Percentiles rank a stretch among this genome's conserved stretches.
Conservation (phyloP, 2,888 invertebrate genomes). For the Pachycephus smyrnensis region DNA sequence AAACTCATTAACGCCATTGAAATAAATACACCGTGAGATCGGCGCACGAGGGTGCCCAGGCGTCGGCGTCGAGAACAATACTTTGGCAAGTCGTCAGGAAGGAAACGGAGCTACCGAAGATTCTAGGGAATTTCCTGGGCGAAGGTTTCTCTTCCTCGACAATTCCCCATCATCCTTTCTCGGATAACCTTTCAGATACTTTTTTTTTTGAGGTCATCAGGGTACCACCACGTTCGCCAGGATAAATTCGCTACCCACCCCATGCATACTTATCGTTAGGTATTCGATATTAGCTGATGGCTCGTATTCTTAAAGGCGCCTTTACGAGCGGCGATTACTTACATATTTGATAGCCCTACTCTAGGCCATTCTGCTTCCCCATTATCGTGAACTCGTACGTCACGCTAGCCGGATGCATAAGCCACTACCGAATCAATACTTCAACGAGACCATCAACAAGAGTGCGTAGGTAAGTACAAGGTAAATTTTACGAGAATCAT, state of each 20-base stretch:
- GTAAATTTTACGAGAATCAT: not conserved
- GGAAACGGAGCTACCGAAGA: not conserved
- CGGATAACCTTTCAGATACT: not conserved
- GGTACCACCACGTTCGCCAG: not conserved
- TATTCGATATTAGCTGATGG: conserved; percentile 25
- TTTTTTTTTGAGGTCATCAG: not conserved
- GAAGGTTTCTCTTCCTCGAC: not conserved
- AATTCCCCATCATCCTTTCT: not conserved
- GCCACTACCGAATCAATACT: conserved; percentile 47
- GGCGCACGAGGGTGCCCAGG: not conserved
- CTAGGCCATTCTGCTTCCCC: conserved; percentile 27
- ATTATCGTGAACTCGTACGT: conserved; percentile 9
- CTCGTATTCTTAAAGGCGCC: conserved; percentile 31
- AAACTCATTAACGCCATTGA: not conserved
- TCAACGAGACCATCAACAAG: conserved; percentile 34
- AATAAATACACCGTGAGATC: not conserved
- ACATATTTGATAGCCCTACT: conserved; percentile 49
- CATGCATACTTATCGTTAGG: not conserved
- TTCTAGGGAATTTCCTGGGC: not conserved
- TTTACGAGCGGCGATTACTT: conserved; percentile 46
- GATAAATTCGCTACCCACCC: not conserved
- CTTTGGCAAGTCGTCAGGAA: not conserved
- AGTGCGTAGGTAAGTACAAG: not conserved
- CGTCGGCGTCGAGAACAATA: not conserved
- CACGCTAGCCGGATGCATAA: conserved; percentile 25